These are phyloP conservation scores for Xerus inauris DNA, from an alignment of 2,113 vertebrate genomes.

Conservation along the genomic window DNA sequence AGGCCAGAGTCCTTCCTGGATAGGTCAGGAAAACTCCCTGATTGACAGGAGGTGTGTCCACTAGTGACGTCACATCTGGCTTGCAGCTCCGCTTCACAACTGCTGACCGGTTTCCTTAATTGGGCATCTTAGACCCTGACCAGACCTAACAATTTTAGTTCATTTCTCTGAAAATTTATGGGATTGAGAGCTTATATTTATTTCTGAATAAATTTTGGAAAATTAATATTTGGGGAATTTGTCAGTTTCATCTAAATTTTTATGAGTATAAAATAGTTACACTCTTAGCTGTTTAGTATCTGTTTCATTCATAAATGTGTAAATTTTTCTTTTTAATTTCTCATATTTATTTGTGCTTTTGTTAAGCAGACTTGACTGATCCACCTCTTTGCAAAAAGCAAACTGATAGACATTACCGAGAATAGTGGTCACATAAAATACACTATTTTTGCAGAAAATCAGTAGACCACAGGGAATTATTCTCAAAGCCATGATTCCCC, in stretches of 20 bases:
- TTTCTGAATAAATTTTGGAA: slow-evolving; percentile 27
- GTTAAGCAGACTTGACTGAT: background rate
- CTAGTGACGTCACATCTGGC: too few species aligned
- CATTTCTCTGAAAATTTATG: background rate
- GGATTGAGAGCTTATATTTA: background rate
- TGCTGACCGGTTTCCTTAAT: too few species aligned
- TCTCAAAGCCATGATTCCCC: background rate
- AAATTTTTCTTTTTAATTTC: background rate
- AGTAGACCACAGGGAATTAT: background rate
- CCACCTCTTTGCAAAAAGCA: background rate
- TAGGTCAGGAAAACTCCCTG: too few species aligned
- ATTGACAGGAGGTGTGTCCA: too few species aligned
- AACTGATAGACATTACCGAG: background rate
- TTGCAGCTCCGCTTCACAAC: too few species aligned
- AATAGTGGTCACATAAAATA: background rate
- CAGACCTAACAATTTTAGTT: too few species aligned
- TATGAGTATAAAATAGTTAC: background rate
- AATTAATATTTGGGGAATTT: background rate
- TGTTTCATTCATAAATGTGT: background rate
- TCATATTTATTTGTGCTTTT: background rate
- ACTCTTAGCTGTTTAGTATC: background rate
- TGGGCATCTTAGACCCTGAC: too few species aligned
- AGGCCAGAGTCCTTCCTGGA: too few species aligned
- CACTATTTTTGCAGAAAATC: background rate
- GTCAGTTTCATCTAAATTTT: background rate